These are phyloP conservation scores for Callitettix versicolor DNA, from an alignment of 1,140 invertebrate genomes.

Conservation along the genomic window DNA sequence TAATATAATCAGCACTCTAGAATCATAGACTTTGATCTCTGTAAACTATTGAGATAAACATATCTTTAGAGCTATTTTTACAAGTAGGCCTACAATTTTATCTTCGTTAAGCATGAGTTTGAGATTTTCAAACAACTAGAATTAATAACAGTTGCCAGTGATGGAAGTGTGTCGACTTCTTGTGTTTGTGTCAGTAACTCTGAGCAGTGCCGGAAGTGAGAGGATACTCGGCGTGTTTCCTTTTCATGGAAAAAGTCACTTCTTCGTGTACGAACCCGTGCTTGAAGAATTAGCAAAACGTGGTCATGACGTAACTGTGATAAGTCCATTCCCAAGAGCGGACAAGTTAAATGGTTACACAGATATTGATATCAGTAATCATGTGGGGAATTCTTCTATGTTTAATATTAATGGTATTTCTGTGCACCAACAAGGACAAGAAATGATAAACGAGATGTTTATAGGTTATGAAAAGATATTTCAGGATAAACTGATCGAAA, in stretches of 20 bases:
- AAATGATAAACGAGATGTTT: not conserved
- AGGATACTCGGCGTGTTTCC: slow-evolving; percentile 29
- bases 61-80: too few relatives aligned
- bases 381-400: not conserved
- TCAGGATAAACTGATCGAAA: slow-evolving; percentile 31
- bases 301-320: slow-evolving; percentile 29
- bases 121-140: too few relatives aligned
- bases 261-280: slow-evolving; percentile 28
- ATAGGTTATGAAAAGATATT: not conserved
- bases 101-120: too few relatives aligned
- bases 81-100: too few relatives aligned
- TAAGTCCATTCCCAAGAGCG: slow-evolving; percentile 36
- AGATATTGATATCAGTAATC: slow-evolving; percentile 31
- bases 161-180: too few relatives aligned
- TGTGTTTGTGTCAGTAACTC: not conserved
- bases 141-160: too few relatives aligned
- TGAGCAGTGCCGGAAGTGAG: not conserved
- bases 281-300: slow-evolving; percentile 27
- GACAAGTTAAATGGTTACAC: slow-evolving; percentile 37
- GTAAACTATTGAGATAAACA: too few relatives aligned
- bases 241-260: slow-evolving; percentile 31
- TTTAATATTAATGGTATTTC: not conserved
- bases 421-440: not conserved
- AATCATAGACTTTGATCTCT: too few relatives aligned
- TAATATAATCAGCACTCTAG: too few relatives aligned